Percentiles rank a stretch among this genome's conserved stretches.
Conservation (phyloP, 2,113 vertebrate species). For the Tylochromis polylepis region DNA sequence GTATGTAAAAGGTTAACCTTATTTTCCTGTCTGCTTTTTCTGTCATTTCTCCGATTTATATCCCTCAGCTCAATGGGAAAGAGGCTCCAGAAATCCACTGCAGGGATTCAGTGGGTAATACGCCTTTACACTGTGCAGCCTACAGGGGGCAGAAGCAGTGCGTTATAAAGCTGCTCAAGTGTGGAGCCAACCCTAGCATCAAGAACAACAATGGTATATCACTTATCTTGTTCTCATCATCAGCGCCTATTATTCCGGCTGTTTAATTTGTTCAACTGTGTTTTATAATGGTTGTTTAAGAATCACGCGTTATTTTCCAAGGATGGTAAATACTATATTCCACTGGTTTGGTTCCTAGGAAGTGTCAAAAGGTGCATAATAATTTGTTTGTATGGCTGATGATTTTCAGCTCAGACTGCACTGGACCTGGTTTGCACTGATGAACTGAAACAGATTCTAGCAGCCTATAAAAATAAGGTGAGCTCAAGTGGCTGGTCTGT, state of each 20-base stretch:
- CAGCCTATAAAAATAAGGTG: constrained; percentile 79
- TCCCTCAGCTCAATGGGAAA: constrained; percentile 76
- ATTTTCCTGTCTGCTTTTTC: neutral
- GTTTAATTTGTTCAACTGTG: neutral
- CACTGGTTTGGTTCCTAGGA: neutral
- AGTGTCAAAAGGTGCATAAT: neutral
- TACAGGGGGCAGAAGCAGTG: constrained; percentile 88
- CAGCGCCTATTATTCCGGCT: neutral
- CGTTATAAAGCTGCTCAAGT: constrained; percentile 82
- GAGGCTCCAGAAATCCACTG: constrained; percentile 83
- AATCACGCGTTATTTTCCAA: neutral
- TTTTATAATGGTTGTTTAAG: neutral
- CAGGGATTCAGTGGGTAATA: constrained; percentile 85
- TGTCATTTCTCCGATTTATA: neutral
- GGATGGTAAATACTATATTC: neutral
- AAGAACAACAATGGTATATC: constrained; percentile 82
- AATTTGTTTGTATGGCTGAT: neutral
- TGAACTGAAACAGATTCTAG: constrained; percentile 81
- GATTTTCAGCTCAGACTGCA: constrained; percentile 80
- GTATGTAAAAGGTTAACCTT: neutral
- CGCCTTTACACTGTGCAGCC: constrained; percentile 86
- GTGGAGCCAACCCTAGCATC: constrained; percentile 76
- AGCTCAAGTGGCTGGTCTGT: neutral
- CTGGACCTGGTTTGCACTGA: constrained; percentile 80
- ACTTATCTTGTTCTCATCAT: neutral